These are phyloP conservation scores for Apamea anceps DNA, from an alignment of 2,888 invertebrate species.

Conservation along the genomic window DNA sequence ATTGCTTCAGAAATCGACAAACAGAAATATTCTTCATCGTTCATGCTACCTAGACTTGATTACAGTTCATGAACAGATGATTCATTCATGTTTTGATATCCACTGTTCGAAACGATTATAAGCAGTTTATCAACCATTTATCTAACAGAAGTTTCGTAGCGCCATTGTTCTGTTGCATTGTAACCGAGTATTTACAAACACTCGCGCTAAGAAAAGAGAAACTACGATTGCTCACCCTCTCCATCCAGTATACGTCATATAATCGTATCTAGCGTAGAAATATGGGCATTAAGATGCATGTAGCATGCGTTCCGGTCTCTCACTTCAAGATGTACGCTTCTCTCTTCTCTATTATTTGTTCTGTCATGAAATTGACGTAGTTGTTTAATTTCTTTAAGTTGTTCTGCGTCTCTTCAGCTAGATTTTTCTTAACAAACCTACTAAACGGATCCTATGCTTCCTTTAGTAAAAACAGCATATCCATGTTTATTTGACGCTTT, in stretches of 20 bases:
- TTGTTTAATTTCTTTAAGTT: slow-evolving; percentile 8
- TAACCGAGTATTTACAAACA: slow-evolving; percentile 63
- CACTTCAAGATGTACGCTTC: slow-evolving; percentile 15
- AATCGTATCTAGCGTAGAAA: slow-evolving; percentile 58
- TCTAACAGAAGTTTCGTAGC: slow-evolving; percentile 31
- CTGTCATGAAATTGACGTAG: not conserved
- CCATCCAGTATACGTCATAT: slow-evolving; percentile 46
- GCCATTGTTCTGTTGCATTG: slow-evolving; percentile 62
- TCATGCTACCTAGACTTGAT: not conserved
- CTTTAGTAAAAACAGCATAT: not conserved
- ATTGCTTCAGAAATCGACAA: not conserved
- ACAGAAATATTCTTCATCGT: slow-evolving; percentile 2
- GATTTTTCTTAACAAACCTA: no score
- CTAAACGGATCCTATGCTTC: not conserved
- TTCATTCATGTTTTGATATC: not conserved
- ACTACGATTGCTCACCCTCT: slow-evolving; percentile 53
- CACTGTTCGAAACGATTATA: slow-evolving; percentile 12
- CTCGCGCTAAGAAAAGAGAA: slow-evolving; percentile 61
- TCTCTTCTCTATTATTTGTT: slow-evolving; percentile 8
- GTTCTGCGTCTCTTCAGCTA: not conserved
- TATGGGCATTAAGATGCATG: slow-evolving; percentile 46
- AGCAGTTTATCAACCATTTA: slow-evolving; percentile 38
- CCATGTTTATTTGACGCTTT: not conserved
- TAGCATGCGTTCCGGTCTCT: slow-evolving; percentile 49
- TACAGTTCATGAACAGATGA: not conserved